These are phyloP conservation scores for Pyralis farinalis DNA, from an alignment of 2,888 invertebrate genomes.

Conservation along the genomic window DNA sequence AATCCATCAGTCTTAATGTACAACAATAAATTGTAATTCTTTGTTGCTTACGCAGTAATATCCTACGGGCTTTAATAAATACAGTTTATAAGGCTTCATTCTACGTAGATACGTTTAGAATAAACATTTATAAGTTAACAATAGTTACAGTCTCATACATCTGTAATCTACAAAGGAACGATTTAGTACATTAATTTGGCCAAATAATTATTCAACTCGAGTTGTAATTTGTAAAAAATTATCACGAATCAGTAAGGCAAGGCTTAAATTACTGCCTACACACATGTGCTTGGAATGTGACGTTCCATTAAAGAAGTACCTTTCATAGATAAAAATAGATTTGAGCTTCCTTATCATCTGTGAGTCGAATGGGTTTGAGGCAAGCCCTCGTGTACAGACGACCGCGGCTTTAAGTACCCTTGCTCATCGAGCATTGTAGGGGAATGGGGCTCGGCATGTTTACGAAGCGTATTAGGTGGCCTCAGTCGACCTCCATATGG, in stretches of 20 bases:
- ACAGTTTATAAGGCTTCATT: conserved; percentile 43
- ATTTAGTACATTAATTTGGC: conserved; percentile 47
- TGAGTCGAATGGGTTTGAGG: conserved; percentile 74
- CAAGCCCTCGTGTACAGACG: conserved; percentile 73
- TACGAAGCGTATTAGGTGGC: conserved; percentile 69
- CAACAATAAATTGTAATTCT: conserved; percentile 37
- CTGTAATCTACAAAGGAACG: conserved; percentile 52
- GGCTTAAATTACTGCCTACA: conserved; percentile 64
- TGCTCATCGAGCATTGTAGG: conserved; percentile 75
- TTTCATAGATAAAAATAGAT: conserved; percentile 58
- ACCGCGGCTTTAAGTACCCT: conserved; percentile 76
- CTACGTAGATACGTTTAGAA: conserved; percentile 48
- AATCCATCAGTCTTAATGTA: conserved; percentile 71
- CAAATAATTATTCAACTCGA: conserved; percentile 38
- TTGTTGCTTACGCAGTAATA: conserved; percentile 13
- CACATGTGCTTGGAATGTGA: conserved; percentile 76
- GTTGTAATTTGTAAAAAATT: conserved; percentile 44
- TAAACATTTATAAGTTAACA: conserved; percentile 46
- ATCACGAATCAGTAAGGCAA: conserved; percentile 66
- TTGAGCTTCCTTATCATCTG: conserved; percentile 66
- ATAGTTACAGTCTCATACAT: conserved; percentile 54
- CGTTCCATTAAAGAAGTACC: conserved; percentile 70
- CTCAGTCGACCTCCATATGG: conserved; percentile 69
- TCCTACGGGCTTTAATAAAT: conserved; percentile 7
- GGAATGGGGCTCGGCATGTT: conserved; percentile 64